Conservation (phyloP, 2,797 vertebrate genomes). For the Acestrorhynchus altus region DNA sequence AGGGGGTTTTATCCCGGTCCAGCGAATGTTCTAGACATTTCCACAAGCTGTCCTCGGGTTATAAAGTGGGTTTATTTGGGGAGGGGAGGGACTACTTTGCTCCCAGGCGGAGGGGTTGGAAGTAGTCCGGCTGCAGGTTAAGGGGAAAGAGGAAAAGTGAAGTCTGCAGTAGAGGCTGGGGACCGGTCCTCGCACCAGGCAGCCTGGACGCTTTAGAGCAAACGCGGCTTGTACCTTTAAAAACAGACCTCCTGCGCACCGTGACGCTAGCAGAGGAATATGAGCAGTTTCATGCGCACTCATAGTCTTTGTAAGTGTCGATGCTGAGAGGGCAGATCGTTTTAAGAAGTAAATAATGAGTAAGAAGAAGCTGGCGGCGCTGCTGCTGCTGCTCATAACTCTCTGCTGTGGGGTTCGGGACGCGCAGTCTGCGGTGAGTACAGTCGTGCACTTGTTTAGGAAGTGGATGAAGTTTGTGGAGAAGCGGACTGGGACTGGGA, state of each 20-base stretch:
- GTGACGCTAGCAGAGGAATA: slow-evolving; percentile 54
- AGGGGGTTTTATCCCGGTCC: too few species aligned
- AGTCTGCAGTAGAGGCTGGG: slow-evolving; percentile 68
- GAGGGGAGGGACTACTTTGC: slow-evolving; percentile 49
- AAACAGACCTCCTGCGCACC: slow-evolving; percentile 38
- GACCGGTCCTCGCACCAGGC: slow-evolving; percentile 69
- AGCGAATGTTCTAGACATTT: too few species aligned
- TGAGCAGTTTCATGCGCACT: slow-evolving; percentile 56
- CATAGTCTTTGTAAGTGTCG: slow-evolving; percentile 57
- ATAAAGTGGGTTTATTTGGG: not conserved
- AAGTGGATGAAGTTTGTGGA: too few species aligned
- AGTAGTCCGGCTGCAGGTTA: slow-evolving; percentile 78
- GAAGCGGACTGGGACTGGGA: not conserved
- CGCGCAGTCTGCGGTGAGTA: slow-evolving; percentile 78
- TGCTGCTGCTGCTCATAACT: slow-evolving; percentile 68
- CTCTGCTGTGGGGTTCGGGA: slow-evolving; percentile 70
- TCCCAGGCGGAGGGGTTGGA: slow-evolving; percentile 59
- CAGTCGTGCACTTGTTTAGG: slow-evolving; percentile 8
- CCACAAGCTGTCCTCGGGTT: too few species aligned
- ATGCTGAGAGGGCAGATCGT: slow-evolving; percentile 69
- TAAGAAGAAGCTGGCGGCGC: slow-evolving; percentile 65
- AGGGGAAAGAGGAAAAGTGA: slow-evolving; percentile 71
- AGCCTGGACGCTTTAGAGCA: slow-evolving; percentile 63
- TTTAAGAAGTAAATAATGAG: slow-evolving; percentile 63
- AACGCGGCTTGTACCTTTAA: slow-evolving; percentile 33